phyloP scores from a whole-genome alignment of 1,140 invertebrate species.

The Dysdera silvatica region DNA sequence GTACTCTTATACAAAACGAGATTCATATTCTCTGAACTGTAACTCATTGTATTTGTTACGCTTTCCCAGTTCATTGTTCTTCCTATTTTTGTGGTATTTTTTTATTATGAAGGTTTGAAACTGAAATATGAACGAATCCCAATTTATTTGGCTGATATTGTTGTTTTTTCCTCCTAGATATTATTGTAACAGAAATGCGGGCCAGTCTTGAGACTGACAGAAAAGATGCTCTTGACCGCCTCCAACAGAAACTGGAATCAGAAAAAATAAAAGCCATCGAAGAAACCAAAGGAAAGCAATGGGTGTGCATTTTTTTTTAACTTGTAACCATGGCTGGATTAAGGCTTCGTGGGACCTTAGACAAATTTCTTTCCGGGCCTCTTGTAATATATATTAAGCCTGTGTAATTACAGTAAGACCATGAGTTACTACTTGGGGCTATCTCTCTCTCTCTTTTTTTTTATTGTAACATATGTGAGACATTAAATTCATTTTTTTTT shows the following conservation, averaged over 20 bases:
- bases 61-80: no score
- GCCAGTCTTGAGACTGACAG: slow-evolving; percentile 40
- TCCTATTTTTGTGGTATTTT: no score
- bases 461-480: background rate
- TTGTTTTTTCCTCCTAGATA: slow-evolving; percentile 4
- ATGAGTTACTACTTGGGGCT: background rate
- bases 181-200: slow-evolving; percentile 37
- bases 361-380: background rate
- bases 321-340: background rate
- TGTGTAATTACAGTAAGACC: background rate
- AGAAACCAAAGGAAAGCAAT: slow-evolving; percentile 46
- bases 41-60: no score
- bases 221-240: slow-evolving; percentile 33
- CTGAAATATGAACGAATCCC: no score
- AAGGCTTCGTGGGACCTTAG: background rate
- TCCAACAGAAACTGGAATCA: slow-evolving; percentile 35
- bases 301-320: slow-evolving; percentile 29
- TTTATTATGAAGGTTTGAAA: no score
- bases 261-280: slow-evolving; percentile 39
- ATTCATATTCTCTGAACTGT: no score
- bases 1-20: no score
- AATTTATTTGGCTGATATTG: no score
- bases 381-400: background rate
- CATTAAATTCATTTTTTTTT: background rate
- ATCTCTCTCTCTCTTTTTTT: background rate